phyloP scores from a whole-genome alignment of 2,888 invertebrate genomes.

The Eretmocerus hayati region DNA sequence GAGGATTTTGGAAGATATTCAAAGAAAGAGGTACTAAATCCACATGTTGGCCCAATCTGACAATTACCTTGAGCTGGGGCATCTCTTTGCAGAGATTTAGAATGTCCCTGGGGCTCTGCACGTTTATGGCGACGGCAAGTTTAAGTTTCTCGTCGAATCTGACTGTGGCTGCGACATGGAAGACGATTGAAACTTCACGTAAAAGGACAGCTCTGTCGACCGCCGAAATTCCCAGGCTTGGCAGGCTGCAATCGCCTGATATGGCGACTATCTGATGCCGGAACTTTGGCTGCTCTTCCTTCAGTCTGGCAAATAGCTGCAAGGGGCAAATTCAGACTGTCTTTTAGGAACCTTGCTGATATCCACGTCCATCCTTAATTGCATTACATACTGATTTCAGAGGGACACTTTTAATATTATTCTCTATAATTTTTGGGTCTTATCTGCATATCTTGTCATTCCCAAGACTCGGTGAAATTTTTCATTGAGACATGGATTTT shows the following conservation, averaged over 20 bases:
- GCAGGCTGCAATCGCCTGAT: conserved; percentile 57
- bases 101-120: conserved; percentile 61
- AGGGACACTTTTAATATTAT: too few relatives aligned
- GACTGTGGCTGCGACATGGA: conserved; percentile 56
- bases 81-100: conserved; percentile 61
- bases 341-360: too few relatives aligned
- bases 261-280: conserved; percentile 53
- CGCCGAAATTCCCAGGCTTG: conserved; percentile 55
- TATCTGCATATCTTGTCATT: too few relatives aligned
- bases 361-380: too few relatives aligned
- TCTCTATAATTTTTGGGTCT: too few relatives aligned
- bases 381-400: too few relatives aligned
- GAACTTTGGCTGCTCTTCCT: conserved; percentile 56
- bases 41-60: too few relatives aligned
- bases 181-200: conserved; percentile 51
- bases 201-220: conserved; percentile 52
- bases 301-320: conserved; percentile 54
- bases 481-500: too few relatives aligned
- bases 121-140: conserved; percentile 67
- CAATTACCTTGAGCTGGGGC: conserved; percentile 53
- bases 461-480: too few relatives aligned
- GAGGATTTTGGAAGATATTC: too few relatives aligned
- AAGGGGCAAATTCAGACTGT: too few relatives aligned
- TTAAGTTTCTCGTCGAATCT: conserved; percentile 69
- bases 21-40: too few relatives aligned